Evolutionary conservation across 2,797 vertebrate genomes (phyloP).

Genomic region (Orestias chungarensis): DNA sequence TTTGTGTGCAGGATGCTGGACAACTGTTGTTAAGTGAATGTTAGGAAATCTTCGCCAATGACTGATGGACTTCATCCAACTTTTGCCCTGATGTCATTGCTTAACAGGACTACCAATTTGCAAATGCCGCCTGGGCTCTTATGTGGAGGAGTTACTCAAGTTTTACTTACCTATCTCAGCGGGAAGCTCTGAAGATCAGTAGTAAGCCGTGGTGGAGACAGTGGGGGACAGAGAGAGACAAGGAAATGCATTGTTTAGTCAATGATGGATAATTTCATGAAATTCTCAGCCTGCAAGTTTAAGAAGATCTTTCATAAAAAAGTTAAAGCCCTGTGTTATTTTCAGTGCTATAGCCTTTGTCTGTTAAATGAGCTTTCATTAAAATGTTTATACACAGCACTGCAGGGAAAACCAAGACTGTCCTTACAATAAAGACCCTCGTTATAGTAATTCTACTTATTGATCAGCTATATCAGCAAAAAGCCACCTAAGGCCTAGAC

Average conservation of each 20-base stretch:
- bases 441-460: slow-evolving; percentile 59
- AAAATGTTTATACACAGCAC: slow-evolving; percentile 2
- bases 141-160: neutral
- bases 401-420: slow-evolving; percentile 9
- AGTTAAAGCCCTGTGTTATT: neutral
- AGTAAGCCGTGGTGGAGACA: slow-evolving; percentile 10
- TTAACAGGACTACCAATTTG: slow-evolving; percentile 15
- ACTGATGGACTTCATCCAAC: slow-evolving; percentile 7
- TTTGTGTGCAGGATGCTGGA: neutral
- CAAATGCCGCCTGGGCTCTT: slow-evolving; percentile 17
- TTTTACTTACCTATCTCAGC: slow-evolving; percentile 80
- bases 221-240: slow-evolving; percentile 18
- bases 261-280: slow-evolving; percentile 3
- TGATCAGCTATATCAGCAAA: slow-evolving; percentile 51
- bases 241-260: slow-evolving; percentile 12
- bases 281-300: neutral
- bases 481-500: slow-evolving; percentile 57
- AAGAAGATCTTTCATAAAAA: slow-evolving; percentile 4
- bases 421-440: neutral
- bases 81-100: slow-evolving; percentile 9
- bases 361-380: neutral
- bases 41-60: neutral
- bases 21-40: neutral
- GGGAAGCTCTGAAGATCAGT: slow-evolving; percentile 75
- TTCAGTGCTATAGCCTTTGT: neutral